These are phyloP conservation scores for Colostygia pectinataria DNA, from an alignment of 2,888 invertebrate genomes.

Conservation along the genomic window DNA sequence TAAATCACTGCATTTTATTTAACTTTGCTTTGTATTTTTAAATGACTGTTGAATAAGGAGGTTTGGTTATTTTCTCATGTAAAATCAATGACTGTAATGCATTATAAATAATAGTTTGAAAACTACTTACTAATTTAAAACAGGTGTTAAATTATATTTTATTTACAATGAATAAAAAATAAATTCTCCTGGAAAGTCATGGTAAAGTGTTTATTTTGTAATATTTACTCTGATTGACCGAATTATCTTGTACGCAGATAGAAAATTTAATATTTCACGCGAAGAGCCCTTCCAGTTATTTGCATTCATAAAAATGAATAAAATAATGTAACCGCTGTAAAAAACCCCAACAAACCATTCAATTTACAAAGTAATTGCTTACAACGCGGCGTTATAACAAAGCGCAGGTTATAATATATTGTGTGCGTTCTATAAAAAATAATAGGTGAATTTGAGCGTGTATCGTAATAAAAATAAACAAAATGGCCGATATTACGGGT, in stretches of 20 bases:
- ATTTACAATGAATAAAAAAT: no score
- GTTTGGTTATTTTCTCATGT: no score
- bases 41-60: no score
- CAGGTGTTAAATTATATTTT: no score
- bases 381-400: constrained; percentile 30
- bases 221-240: neutral
- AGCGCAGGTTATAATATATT: constrained; percentile 44
- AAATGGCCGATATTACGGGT: constrained; percentile 63
- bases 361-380: constrained; percentile 37
- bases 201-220: no score
- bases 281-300: constrained; percentile 6
- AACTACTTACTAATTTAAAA: no score
- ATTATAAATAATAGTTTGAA: no score
- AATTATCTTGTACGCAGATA: constrained; percentile 1
- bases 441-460: constrained; percentile 65
- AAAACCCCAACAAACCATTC: constrained; percentile 33
- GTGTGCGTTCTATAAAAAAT: constrained; percentile 64
- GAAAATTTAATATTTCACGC: constrained; percentile 12
- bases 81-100: no score
- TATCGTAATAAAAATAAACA: constrained; percentile 74
- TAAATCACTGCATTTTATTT: no score
- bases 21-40: no score
- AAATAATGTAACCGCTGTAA: constrained; percentile 24
- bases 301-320: constrained; percentile 22
- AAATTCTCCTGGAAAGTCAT: no score